A percentile compares a stretch with the other conserved stretches of the same genome.
Conservation (phyloP, 2,888 invertebrate genomes). For the Elegia similella region DNA sequence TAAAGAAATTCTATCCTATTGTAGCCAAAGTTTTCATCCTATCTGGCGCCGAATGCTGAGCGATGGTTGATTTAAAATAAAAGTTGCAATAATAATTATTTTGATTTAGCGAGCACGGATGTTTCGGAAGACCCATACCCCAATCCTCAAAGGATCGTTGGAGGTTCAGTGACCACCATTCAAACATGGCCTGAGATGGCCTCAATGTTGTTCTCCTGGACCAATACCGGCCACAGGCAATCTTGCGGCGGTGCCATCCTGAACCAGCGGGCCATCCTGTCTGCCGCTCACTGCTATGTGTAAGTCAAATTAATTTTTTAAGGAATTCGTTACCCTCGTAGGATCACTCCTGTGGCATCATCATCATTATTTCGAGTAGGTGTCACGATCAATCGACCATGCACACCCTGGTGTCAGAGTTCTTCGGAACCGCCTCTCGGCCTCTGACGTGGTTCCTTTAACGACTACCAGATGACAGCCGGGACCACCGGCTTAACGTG, state of each 20-base stretch:
- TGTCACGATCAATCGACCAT: too few relatives aligned
- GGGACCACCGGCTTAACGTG: too few relatives aligned
- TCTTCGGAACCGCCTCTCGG: too few relatives aligned
- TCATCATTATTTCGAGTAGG: too few relatives aligned
- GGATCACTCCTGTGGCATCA: too few relatives aligned
- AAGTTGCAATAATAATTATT: not conserved
- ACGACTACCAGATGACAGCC: too few relatives aligned
- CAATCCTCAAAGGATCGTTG: conserved; percentile 37
- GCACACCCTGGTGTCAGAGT: too few relatives aligned
- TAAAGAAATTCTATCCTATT: not conserved
- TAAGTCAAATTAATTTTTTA: conserved; percentile 32
- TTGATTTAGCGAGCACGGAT: not conserved
- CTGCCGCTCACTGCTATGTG: conserved; percentile 50
- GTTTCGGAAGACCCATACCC: not conserved
- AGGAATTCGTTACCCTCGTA: too few relatives aligned
- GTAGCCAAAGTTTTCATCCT: not conserved
- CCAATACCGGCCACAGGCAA: conserved; percentile 27
- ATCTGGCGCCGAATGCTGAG: too few relatives aligned
- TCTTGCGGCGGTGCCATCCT: conserved; percentile 48
- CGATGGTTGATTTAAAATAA: too few relatives aligned
- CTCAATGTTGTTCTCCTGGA: conserved; percentile 31
- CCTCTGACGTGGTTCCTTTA: too few relatives aligned
- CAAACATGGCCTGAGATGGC: conserved; percentile 32
- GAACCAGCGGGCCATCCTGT: conserved; percentile 39
- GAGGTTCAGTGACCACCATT: conserved; percentile 36